Evolutionary conservation across 2,888 invertebrate species (phyloP).

Genomic region (Tetragonula carbonaria): DNA sequence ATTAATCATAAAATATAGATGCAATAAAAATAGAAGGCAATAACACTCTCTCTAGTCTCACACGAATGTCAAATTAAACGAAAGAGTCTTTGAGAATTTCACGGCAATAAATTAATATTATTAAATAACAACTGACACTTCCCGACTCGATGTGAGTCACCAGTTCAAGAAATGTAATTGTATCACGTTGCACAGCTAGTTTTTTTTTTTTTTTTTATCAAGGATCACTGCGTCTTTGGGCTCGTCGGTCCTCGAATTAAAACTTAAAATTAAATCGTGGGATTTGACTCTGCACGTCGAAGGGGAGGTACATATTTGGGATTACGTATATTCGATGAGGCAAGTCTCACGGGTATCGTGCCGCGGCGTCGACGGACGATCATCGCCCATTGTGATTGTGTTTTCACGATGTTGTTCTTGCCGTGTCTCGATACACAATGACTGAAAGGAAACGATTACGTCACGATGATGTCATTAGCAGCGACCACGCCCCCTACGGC

Average conservation of each 20-base stretch:
- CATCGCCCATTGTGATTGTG: constrained; percentile 67
- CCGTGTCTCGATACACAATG: constrained; percentile 56
- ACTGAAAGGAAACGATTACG: constrained; percentile 80
- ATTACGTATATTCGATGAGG: background rate
- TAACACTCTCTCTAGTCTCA: too few relatives aligned
- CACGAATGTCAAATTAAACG: too few relatives aligned
- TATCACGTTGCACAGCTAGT: too few relatives aligned
- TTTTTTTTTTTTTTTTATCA: too few relatives aligned
- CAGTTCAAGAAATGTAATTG: too few relatives aligned
- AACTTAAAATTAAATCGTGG: background rate
- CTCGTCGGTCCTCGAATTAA: background rate
- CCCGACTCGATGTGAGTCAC: too few relatives aligned
- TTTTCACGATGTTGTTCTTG: constrained; percentile 73
- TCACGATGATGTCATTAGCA: constrained; percentile 82
- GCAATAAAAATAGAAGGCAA: too few relatives aligned
- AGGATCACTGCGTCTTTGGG: too few relatives aligned
- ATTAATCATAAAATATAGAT: too few relatives aligned
- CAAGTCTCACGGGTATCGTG: constrained; percentile 59
- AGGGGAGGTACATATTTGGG: background rate
- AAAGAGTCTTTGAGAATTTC: too few relatives aligned
- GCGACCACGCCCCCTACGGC: constrained; percentile 78
- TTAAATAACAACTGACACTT: too few relatives aligned
- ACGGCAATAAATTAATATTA: too few relatives aligned
- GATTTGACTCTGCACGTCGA: background rate
- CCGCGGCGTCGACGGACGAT: constrained; percentile 29